Conservation (phyloP, 2,888 invertebrate genomes). For the Lathronympha strigana region DNA sequence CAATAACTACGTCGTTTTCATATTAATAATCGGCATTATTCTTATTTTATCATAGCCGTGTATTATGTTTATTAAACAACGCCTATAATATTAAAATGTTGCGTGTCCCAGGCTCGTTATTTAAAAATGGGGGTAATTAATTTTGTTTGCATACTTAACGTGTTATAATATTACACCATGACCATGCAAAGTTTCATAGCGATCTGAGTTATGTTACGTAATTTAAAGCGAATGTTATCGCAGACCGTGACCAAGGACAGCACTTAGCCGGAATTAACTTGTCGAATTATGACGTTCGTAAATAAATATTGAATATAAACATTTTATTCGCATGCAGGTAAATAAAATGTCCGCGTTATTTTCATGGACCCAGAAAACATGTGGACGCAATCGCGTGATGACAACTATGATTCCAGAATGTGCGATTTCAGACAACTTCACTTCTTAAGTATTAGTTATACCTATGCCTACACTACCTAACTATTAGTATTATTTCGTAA, state of each 20-base stretch:
- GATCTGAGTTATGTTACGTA: conserved; percentile 2
- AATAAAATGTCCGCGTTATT: no score
- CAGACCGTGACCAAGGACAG: conserved; percentile 2
- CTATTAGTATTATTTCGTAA: no score
- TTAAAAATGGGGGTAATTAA: not conserved
- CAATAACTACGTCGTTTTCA: no score
- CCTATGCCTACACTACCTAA: no score
- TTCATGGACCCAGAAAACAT: no score
- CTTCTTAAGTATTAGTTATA: no score
- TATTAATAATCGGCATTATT: no score
- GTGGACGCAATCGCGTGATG: no score
- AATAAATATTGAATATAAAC: not conserved
- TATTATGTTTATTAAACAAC: not conserved
- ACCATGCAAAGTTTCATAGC: not conserved
- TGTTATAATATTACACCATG: not conserved
- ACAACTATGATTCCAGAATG: no score
- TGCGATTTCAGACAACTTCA: no score
- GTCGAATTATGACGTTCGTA: not conserved
- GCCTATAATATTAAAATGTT: not conserved
- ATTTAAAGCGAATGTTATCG: not conserved
- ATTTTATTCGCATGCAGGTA: no score
- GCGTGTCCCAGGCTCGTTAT: not conserved
- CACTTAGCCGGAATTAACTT: not conserved
- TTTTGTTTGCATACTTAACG: not conserved
- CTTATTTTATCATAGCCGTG: no score